These are phyloP conservation scores for Idaea straminata DNA, from an alignment of 2,888 invertebrate genomes.

Conservation along the genomic window DNA sequence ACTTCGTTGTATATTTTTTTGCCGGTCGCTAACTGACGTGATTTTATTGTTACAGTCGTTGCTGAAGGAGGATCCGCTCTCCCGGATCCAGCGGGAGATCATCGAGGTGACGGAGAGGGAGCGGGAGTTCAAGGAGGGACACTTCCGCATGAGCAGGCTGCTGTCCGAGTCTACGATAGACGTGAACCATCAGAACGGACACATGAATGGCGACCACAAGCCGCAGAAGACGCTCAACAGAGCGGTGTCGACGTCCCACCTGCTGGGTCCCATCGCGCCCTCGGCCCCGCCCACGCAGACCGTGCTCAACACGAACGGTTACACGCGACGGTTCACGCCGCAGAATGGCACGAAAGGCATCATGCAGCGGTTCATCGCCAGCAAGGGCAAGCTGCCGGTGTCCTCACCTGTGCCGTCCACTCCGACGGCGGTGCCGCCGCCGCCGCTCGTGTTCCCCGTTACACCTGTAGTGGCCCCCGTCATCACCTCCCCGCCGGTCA, in stretches of 20 bases:
- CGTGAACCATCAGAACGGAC: conserved; percentile 70
- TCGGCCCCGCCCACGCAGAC: conserved; percentile 59
- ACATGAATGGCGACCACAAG: conserved; percentile 60
- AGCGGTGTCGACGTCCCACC: conserved; percentile 71
- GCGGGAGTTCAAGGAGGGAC: conserved; percentile 86
- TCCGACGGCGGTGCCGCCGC: conserved; percentile 41
- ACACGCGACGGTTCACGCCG: conserved; percentile 82
- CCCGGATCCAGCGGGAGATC: conserved; percentile 93
- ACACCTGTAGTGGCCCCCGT: conserved; percentile 50
- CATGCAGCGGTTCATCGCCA: conserved; percentile 92
- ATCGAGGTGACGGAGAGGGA: conserved; percentile 92
- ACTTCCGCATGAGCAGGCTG: conserved; percentile 68
- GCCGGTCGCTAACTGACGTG: not conserved
- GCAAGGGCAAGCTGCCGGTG: conserved; percentile 84
- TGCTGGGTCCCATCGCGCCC: conserved; percentile 62
- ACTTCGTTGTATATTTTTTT: not conserved
- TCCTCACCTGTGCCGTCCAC: conserved; percentile 51
- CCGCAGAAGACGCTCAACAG: conserved; percentile 57
- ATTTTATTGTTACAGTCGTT: conserved; percentile 65
- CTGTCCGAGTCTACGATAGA: conserved; percentile 73
- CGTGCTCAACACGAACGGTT: conserved; percentile 69
- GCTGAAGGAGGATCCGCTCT: conserved; percentile 85
- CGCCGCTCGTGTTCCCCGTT: conserved; percentile 58
- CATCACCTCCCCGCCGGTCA: conserved; percentile 55
- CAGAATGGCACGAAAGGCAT: conserved; percentile 86